Evolutionary conservation across 2,888 invertebrate genomes (phyloP), one percentile per base, ranked within the genome.

Genomic region (Spisula subtruncata): DNA sequence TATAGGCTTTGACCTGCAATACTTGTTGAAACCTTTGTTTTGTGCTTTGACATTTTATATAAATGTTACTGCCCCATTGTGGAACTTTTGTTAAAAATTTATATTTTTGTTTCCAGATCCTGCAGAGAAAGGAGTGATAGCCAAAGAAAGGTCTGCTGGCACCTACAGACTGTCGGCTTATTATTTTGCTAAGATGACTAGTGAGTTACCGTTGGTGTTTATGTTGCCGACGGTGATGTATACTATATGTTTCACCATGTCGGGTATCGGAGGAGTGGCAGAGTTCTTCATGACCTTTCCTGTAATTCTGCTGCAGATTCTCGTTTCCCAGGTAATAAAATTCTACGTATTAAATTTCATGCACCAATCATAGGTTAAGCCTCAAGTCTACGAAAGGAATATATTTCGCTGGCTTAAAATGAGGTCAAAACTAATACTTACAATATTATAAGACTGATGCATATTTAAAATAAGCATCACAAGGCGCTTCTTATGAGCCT

Each of bases 171-270:
- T 98, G 85, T 98, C 98, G 14, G 98, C 98, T 60, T 98, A 98
- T 96, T 98, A 98, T 97, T 96, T 98, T 96, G 98, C 98, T 90
- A 98, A 98, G 97, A 98, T 98, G 98, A 97, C 98, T 91, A 98
- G 98, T 89, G 98, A 98, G 96, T 96, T 98, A 94, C 98, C 98
- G 14, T 96, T 98, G 93, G 98, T 98, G 79, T 97, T 98, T 94
- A 98, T 98, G 66, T 97, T 98, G 95, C 98, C 98, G 89, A 98
- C 98, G 79, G 97, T 98, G 95, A 98, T 98, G 97, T 98, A 98
- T 96, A 97, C 98, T 95, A 98, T 98, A 94, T 98, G 98, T 92
- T 98, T 98, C 97, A 98, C 98, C 93, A 98, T 98, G 97, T 97
- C 98, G 96, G 98, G 98, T 92, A 97, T 98, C 95, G 97, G 97